Percentiles rank a stretch among this genome's conserved stretches.
Evolutionary conservation across 1,140 invertebrate species (phyloP).

Genomic region (Copidosoma floridanum): DNA sequence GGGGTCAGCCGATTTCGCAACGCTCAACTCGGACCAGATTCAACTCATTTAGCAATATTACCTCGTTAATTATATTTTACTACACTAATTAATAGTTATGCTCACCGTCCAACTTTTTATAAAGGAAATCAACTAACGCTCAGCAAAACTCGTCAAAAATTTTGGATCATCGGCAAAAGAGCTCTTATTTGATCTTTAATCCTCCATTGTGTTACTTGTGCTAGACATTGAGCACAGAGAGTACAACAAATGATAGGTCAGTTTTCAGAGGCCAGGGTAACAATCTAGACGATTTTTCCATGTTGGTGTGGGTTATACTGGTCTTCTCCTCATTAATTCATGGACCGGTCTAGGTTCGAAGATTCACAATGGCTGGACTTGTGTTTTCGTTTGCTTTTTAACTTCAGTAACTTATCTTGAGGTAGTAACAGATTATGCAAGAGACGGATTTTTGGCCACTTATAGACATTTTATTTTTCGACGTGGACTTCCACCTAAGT

Average conservation of each 20-base stretch:
- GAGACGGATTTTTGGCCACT: conserved; percentile 41
- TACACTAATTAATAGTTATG: conserved; percentile 32
- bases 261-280: neutral
- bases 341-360: conserved; percentile 21
- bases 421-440: conserved; percentile 34
- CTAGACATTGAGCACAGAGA: too few species aligned
- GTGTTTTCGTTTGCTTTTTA: conserved; percentile 32
- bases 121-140: conserved; percentile 34
- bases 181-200: conserved; percentile 1
- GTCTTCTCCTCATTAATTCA: conserved; percentile 38
- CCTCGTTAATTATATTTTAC: neutral
- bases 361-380: conserved; percentile 35
- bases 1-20: conserved; percentile 17
- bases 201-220: neutral
- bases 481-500: conserved; percentile 30
- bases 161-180: conserved; percentile 28
- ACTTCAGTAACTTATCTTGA: conserved; percentile 47
- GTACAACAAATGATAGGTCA: too few species aligned
- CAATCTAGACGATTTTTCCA: conserved; percentile 30
- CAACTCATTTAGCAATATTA: neutral
- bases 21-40: neutral
- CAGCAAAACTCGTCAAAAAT: too few species aligned
- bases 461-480: conserved; percentile 42
- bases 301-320: conserved; percentile 43
- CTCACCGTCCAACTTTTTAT: conserved; percentile 36